Evolutionary conservation across 1,140 invertebrate genomes (phyloP).

Genomic region (Aporrectodea caliginosa): DNA sequence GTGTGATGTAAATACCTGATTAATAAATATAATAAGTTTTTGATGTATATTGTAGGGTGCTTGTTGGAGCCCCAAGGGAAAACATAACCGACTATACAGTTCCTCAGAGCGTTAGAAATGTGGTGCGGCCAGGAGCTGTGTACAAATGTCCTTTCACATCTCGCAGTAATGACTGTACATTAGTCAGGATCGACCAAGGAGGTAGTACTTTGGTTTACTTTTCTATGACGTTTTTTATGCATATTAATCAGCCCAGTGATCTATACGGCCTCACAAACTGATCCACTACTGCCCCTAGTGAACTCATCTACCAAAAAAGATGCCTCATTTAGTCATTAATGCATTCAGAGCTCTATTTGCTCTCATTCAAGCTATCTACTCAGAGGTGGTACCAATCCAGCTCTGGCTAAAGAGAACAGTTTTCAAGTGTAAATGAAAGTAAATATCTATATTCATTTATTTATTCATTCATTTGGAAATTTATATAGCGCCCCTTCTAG

Average conservation of each 20-base stretch:
- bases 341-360: neutral
- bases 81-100: slow-evolving; percentile 61
- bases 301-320: neutral
- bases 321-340: neutral
- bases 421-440: too few relatives aligned
- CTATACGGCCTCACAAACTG: too few relatives aligned
- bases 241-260: too few relatives aligned
- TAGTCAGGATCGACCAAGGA: slow-evolving; percentile 61
- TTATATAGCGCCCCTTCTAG: too few relatives aligned
- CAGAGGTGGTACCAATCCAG: neutral
- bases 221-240: neutral
- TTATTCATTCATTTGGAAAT: too few relatives aligned
- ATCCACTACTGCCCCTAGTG: too few relatives aligned
- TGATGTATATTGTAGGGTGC: slow-evolving; percentile 76
- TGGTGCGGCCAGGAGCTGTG: slow-evolving; percentile 75
- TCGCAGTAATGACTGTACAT: slow-evolving; percentile 36
- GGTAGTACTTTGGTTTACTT: slow-evolving; percentile 56
- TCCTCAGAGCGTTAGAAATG: slow-evolving; percentile 63
- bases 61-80: slow-evolving; percentile 85
- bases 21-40: too few relatives aligned
- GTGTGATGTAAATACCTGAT: too few relatives aligned
- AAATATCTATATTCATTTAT: too few relatives aligned
- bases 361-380: neutral
- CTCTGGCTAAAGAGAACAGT: too few relatives aligned
- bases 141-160: slow-evolving; percentile 77